Evolutionary conservation across 2,113 vertebrate species (phyloP).

Genomic region (Seriola rivoliana): DNA sequence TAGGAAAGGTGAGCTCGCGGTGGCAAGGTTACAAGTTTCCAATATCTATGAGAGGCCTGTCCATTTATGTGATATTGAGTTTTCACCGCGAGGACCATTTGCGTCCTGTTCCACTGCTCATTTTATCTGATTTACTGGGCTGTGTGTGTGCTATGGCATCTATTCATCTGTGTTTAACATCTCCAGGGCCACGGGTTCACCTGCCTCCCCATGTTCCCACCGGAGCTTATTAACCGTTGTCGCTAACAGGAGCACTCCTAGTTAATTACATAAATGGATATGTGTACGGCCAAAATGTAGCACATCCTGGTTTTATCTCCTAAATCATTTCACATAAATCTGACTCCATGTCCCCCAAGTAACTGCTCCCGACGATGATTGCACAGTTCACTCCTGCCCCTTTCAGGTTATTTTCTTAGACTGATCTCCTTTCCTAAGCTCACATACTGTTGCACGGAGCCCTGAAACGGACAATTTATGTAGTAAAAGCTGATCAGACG

Average conservation of each 20-base stretch:
- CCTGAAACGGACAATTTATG: neutral
- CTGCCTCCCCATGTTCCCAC: constrained; percentile 69
- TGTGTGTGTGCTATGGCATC: constrained; percentile 74
- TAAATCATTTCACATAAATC: constrained; percentile 81
- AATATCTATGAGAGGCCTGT: constrained; percentile 81
- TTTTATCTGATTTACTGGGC: constrained; percentile 79
- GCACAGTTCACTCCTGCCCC: constrained; percentile 46
- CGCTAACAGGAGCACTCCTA: constrained; percentile 77
- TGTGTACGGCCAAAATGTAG: constrained; percentile 71
- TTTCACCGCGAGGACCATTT: constrained; percentile 74
- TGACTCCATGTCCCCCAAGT: constrained; percentile 62
- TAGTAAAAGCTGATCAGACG: neutral
- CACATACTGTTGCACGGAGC: neutral
- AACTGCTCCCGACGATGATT: constrained; percentile 45
- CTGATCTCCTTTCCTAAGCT: constrained; percentile 28
- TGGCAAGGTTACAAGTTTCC: constrained; percentile 78
- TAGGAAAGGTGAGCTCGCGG: constrained; percentile 61
- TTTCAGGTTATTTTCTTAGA: constrained; percentile 56
- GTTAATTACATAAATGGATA: constrained; percentile 85
- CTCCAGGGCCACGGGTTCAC: constrained; percentile 80
- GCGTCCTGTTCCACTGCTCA: constrained; percentile 67
- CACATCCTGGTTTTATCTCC: constrained; percentile 79
- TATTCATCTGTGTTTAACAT: constrained; percentile 85
- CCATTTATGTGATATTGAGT: constrained; percentile 80
- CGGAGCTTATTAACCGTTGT: constrained; percentile 78